Conservation (phyloP, 53 echinoderm and acorn worm species). For the Holothuria leucospilota region DNA sequence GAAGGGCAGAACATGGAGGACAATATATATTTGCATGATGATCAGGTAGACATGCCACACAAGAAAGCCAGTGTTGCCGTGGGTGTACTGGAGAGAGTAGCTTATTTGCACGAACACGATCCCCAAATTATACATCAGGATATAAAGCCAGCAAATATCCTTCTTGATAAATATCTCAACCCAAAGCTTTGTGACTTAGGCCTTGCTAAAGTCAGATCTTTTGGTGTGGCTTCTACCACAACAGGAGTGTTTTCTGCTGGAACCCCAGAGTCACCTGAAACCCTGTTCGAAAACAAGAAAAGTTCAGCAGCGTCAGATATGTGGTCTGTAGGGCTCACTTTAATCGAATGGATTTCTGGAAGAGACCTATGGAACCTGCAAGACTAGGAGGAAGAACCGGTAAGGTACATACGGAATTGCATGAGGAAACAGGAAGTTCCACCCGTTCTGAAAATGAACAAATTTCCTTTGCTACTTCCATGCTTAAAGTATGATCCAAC, state of each 20-base stretch:
- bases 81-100: conserved; percentile 56
- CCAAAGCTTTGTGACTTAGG: conserved; percentile 64
- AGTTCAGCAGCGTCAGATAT: conserved; percentile 43
- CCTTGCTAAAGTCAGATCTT: conserved; percentile 46
- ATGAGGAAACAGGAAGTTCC: conserved; percentile 52
- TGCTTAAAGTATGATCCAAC: conserved; percentile 16
- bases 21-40: conserved; percentile 43
- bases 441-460: neutral
- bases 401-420: conserved; percentile 39
- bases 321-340: conserved; percentile 54
- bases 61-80: conserved; percentile 44
- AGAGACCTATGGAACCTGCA: conserved; percentile 58
- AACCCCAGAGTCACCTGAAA: conserved; percentile 55
- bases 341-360: conserved; percentile 50
- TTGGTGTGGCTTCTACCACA: conserved; percentile 55
- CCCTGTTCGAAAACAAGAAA: conserved; percentile 25
- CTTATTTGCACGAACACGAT: conserved; percentile 39
- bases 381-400: conserved; percentile 57
- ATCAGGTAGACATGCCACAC: conserved; percentile 22
- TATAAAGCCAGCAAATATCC: conserved; percentile 64
- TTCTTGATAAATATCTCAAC: conserved; percentile 37
- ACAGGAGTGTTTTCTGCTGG: conserved; percentile 47
- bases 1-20: conserved; percentile 57
- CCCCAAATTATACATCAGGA: conserved; percentile 68
- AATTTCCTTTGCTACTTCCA: conserved; percentile 24